Conservation (phyloP, 2,113 vertebrate genomes). For the Nyctibius bracteatus region DNA sequence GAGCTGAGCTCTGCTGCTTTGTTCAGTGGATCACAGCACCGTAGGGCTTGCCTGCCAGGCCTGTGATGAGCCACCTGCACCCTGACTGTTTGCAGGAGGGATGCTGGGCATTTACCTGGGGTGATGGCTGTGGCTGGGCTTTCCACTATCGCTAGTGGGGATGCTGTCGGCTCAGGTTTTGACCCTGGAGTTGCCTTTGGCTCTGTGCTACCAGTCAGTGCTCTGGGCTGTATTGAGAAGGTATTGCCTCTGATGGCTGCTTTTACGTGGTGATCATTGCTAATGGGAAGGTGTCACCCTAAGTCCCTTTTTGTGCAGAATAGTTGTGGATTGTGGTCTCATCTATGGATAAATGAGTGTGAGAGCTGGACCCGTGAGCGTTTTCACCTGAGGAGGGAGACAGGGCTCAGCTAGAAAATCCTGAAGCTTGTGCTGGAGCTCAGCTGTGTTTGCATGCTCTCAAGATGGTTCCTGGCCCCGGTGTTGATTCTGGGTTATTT, state of each 20-base stretch:
- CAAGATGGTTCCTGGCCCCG: not conserved
- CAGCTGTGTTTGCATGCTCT: not conserved
- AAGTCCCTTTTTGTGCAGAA: not conserved
- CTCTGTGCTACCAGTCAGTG: not conserved
- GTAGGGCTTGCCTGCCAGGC: not conserved
- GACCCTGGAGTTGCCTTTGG: fast-evolving
- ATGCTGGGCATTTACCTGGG: not conserved
- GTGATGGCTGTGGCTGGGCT: not conserved
- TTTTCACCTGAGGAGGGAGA: not conserved
- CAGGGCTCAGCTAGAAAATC: not conserved
- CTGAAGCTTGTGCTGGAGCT: not conserved
- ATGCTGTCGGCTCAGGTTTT: not conserved
- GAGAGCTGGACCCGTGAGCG: fast-evolving
- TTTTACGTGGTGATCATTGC: not conserved
- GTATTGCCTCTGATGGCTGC: not conserved
- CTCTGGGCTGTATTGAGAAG: not conserved
- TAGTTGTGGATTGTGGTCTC: not conserved
- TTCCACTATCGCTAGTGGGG: fast-evolving
- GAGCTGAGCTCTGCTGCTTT: not conserved
- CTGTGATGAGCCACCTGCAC: not conserved
- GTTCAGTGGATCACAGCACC: not conserved
- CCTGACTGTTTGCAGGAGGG: not conserved
- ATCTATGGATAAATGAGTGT: fast-evolving
- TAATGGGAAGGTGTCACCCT: fast-evolving
- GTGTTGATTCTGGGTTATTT: not conserved